Evolutionary conservation across 2,797 vertebrate species (phyloP).

Genomic region (Numenius phaeopus): DNA sequence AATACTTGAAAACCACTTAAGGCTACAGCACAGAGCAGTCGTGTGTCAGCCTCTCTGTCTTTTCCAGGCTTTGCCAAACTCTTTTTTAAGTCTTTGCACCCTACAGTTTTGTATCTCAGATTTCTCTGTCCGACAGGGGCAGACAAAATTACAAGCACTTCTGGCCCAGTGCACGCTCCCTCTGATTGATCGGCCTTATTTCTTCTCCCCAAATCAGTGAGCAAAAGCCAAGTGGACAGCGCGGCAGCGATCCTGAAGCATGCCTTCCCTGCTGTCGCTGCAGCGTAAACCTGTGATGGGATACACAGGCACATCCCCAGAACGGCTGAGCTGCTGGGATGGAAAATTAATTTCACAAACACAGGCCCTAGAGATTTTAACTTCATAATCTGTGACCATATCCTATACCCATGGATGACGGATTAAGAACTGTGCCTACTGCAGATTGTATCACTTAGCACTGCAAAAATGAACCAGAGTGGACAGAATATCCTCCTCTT

Average conservation of each 20-base stretch:
- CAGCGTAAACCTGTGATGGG: not conserved
- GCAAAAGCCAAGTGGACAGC: not conserved
- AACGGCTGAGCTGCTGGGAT: not conserved
- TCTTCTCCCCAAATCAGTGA: not conserved
- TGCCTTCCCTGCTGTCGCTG: not conserved
- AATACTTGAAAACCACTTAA: conserved; percentile 21
- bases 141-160: not conserved
- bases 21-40: not conserved
- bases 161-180: not conserved
- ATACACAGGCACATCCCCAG: not conserved
- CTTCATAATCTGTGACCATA: not conserved
- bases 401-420: not conserved
- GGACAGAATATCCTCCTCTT: not conserved
- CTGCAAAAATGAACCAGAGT: not conserved
- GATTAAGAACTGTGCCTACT: not conserved
- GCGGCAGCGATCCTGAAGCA: fast-evolving
- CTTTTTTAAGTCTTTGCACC: not conserved
- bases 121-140: not conserved
- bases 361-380: not conserved
- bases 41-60: not conserved
- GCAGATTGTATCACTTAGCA: not conserved
- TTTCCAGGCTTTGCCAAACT: not conserved
- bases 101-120: not conserved
- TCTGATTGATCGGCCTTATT: not conserved
- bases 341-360: conserved; percentile 3